Conservation (phyloP, 2,113 vertebrate species). For the Rallus limicola region DNA sequence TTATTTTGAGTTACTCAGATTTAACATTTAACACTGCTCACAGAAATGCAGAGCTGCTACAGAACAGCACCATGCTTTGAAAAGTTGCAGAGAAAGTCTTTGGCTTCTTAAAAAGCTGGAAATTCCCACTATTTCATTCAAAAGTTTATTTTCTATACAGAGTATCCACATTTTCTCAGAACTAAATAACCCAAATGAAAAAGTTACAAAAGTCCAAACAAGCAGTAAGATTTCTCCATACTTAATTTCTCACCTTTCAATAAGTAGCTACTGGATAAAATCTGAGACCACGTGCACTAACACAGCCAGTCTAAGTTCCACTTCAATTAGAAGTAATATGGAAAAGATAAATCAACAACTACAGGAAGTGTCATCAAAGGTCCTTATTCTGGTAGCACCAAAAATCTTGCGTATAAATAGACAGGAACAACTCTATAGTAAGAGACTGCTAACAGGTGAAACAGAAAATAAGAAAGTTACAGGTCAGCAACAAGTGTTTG, state of each 20-base stretch:
- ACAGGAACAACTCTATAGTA: not conserved
- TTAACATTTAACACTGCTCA: not conserved
- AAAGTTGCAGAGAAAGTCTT: not conserved
- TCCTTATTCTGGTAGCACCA: not conserved
- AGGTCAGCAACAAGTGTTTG: not conserved
- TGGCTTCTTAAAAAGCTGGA: not conserved
- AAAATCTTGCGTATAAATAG: not conserved
- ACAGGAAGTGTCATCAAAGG: not conserved
- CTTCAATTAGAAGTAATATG: not conserved
- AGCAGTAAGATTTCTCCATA: conserved; percentile 34
- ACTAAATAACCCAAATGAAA: not conserved
- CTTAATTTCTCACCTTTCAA: conserved; percentile 33
- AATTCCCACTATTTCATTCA: not conserved
- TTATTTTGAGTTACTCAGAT: not conserved
- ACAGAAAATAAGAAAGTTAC: not conserved
- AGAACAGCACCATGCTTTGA: not conserved
- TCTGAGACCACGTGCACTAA: not conserved
- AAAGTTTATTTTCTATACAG: conserved; percentile 3
- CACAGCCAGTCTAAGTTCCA: not conserved
- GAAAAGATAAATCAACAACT: conserved; percentile 17
- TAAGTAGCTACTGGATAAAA: not conserved
- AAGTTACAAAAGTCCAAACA: not conserved
- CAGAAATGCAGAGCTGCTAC: not conserved
- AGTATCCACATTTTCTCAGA: conserved; percentile 2
- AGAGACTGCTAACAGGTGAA: not conserved